Evolutionary conservation across 2,888 invertebrate genomes (phyloP), one percentile per base, ranked within the genome.

Genomic region (Fragum sueziense): DNA sequence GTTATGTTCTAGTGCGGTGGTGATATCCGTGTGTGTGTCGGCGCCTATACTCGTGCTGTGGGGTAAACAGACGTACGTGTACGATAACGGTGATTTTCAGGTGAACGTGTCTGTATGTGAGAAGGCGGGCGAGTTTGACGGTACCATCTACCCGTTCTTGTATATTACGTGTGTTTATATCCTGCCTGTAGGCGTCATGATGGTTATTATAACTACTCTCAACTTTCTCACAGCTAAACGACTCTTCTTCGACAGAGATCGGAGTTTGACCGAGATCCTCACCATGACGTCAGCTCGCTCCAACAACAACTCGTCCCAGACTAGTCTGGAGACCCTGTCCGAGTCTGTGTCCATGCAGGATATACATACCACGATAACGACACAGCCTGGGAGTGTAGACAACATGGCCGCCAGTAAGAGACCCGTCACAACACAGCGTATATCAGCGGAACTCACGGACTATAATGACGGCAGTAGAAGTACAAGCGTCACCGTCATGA

Each of bases 101-200:
- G 33, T 82, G 2, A 79, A 73, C 37, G 82, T 82, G 27, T 76
- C 82, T 17, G 79, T 82, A 1, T 82, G 82, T 68, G 79, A 79
- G 37, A 82, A 79, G 47, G 73, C 82, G 17, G 41, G 37, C 2
- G n/a, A 71, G 34, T 79, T 70, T 51, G 41, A 79, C n/a, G 73
- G 37, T 4, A 61, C 70, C 17, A 27, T n/a, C 3, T 79, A 76
- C 22, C 79, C 79, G 2, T 70, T 82, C 17, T 29, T 82, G 11
- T 82, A 82, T 31, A 71, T 79, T 3, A 29, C 47, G 1, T 74
- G 78, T 59, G 76, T 79, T 25, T 82, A 79, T 29, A 79, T 76
- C n/a, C 54, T 82, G 51, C 82, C 79, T 2, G 65, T 82, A n/a
- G 68, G 76, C 9, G 4, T 76, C 0, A 82, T 82, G 70, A 71